Evolutionary conservation across 2,797 vertebrate genomes (phyloP), one percentile per base, ranked within the genome.

Genomic region (Ciconia nigra): DNA sequence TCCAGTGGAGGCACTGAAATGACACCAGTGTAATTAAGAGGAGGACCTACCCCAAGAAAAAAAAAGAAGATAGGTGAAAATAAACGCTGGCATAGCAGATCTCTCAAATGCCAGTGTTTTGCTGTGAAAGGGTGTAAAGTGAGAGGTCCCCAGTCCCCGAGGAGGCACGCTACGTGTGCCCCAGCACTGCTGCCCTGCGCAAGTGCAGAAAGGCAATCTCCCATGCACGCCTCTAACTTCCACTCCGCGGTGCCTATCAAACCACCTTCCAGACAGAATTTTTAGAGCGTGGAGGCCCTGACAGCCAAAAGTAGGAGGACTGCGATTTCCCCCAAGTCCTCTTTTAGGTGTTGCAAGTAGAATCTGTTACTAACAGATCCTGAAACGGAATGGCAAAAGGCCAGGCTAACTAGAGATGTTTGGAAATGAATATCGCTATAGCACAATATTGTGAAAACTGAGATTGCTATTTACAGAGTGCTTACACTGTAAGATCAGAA

Each of bases 331-430:
- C 85, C 46, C 2, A 13, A 88, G 67, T 69, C 83, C 91, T 93
- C 67, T 92, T 95, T 90, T 93, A 96, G 94, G 77, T 93, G 86
- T 66, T 94, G 83, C 73, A 95, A 96, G 94, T 57, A 85, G 87
- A 93, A 92, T 92, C 93, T 94, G 91, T 95, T 96, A 95, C 85
- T 92, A 95, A 89, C 81, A 76, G 92, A 93, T 94, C 83, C 70
- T 72, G 67, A 95, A 90, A 94, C 1, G 5, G 71, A 92, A 95
- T 92, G 95, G 93, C 94, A 94, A 90, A 87, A 95, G 94, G 89
- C 92, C 95, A 89, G 63, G 44, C 44, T 82, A 93, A 37, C 83
- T 71, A 62, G 85, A 84, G 77, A 66, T 83, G 91, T 89, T 83
- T 88, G 85, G 94, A 65, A 97, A 93, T 4, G 76, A 97, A 93